phyloP scores from a whole-genome alignment of 2,113 vertebrate genomes.

The Heterochromis multidens region DNA sequence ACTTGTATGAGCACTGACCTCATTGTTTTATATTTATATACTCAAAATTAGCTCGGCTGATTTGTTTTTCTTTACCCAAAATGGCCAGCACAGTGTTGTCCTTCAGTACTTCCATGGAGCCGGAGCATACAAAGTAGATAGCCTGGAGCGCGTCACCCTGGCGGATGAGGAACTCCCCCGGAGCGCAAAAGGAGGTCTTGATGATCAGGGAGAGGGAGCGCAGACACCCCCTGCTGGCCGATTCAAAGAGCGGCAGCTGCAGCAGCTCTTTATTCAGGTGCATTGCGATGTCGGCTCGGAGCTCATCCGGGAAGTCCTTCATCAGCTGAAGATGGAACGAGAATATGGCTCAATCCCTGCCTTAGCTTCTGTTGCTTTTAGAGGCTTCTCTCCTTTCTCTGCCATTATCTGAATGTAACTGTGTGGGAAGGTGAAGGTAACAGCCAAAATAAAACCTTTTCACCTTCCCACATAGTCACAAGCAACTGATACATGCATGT shows the following conservation, averaged over 20 bases:
- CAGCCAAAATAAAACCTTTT: constrained; percentile 16
- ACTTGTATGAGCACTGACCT: neutral
- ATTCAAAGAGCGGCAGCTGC: constrained; percentile 77
- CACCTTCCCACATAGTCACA: constrained; percentile 38
- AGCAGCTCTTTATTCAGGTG: constrained; percentile 78
- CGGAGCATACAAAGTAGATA: constrained; percentile 79
- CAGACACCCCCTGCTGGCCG: constrained; percentile 77
- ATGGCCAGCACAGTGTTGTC: constrained; percentile 78
- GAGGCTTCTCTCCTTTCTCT: neutral
- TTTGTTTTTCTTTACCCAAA: constrained; percentile 56
- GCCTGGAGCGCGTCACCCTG: constrained; percentile 79
- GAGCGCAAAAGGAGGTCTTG: constrained; percentile 78
- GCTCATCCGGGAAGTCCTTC: constrained; percentile 79
- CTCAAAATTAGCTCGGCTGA: rapidly evolving
- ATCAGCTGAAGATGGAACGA: constrained; percentile 56
- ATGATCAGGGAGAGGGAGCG: constrained; percentile 79
- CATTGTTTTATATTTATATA: neutral
- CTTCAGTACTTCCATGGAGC: constrained; percentile 80
- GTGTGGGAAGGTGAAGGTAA: constrained; percentile 38
- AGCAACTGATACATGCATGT: neutral
- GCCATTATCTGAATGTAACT: neutral
- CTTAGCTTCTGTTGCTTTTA: neutral
- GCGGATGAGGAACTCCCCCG: constrained; percentile 78
- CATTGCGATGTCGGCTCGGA: constrained; percentile 78
- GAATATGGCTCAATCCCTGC: neutral